Base-by-base conservation (phyloP, 2,113 vertebrate species). In the Melanocharis versteri region DNA sequence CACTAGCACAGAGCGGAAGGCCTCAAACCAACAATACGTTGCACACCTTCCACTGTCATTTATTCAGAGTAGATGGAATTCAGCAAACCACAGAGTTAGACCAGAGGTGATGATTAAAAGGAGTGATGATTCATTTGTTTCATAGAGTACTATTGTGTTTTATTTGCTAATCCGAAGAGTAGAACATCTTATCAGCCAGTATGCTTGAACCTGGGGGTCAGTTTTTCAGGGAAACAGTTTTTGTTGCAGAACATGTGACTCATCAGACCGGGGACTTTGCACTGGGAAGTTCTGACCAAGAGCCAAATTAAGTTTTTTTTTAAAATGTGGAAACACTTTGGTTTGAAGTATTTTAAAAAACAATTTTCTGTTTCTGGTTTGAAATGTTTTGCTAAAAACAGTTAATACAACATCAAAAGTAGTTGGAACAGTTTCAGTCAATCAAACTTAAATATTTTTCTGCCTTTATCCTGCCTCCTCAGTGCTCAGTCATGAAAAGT, bases 11-110 rank as follows among this genome's bases (percentile, higher is more conserved):
- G 3, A 39, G 57, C 22, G 62, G 40, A 91, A 58, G 51, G 21
- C n/a, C 45, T 47, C 0, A 0, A 80, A 62, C 23, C 0, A 1
- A 23, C 3, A 7, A n/a, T 6, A 11, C 8, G 14, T 58, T 77
- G 45, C 27, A 69, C 9, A 2, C n/a, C 68, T 66, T 83, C 39
- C 72, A 28, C 50, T 57, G 47, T 13, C n/a, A 35, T 31, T 68
- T 56, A 51, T 23, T 94, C 45, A 72, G 82, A 66, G 9, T 31
- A 11, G 31, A 66, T 5, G 33, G 62, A 54, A 62, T 73, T 64
- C 26, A 69, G 62, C 31, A 65, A 70, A 57, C 37, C 15, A 10
- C 0, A 31, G 60, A 71, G 28, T 40, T 57, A 68, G 50, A 54
- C 13, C n/a, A 83, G 33, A 27, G 30, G 23, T 35, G 62, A 33